phyloP scores from a whole-genome alignment of 2,888 invertebrate genomes.

The Labia minor region DNA sequence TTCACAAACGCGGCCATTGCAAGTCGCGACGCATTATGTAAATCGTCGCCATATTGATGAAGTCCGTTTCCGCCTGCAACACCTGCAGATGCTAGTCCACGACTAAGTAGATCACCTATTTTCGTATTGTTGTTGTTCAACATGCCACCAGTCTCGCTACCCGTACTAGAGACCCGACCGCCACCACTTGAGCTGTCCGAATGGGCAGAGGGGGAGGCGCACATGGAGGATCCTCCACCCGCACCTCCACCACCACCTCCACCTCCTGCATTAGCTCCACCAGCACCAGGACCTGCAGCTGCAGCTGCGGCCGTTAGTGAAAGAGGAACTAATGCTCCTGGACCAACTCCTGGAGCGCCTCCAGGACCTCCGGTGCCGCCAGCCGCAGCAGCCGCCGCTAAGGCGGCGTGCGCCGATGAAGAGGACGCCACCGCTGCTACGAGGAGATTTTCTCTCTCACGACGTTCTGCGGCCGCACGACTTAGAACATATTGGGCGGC shows the following conservation, averaged over 20 bases:
- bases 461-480: conserved; percentile 78
- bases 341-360: conserved; percentile 36
- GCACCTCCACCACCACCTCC: conserved; percentile 26
- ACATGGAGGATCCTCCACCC: conserved; percentile 46
- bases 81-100: conserved; percentile 31
- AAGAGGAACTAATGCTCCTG: conserved; percentile 15
- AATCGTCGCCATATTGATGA: conserved; percentile 48
- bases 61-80: conserved; percentile 45
- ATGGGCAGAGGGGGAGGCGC: conserved; percentile 74
- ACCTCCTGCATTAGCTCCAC: conserved; percentile 32
- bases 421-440: conserved; percentile 35
- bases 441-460: conserved; percentile 68
- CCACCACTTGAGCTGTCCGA: conserved; percentile 70
- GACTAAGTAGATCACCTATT: conserved; percentile 36
- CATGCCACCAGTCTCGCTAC: conserved; percentile 28
- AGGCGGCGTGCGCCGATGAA: conserved; percentile 26
- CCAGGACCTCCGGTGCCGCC: conserved; percentile 52
- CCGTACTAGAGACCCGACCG: conserved; percentile 58
- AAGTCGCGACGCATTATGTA: conserved; percentile 42
- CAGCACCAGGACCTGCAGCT: conserved; percentile 27
- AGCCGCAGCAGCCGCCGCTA: conserved; percentile 51
- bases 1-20: conserved; percentile 37
- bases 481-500: conserved; percentile 88
- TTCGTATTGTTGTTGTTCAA: conserved; percentile 31
- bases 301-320: conserved; percentile 21